phyloP scores from a whole-genome alignment of 2,797 vertebrate species.

The Parambassis ranga region DNA sequence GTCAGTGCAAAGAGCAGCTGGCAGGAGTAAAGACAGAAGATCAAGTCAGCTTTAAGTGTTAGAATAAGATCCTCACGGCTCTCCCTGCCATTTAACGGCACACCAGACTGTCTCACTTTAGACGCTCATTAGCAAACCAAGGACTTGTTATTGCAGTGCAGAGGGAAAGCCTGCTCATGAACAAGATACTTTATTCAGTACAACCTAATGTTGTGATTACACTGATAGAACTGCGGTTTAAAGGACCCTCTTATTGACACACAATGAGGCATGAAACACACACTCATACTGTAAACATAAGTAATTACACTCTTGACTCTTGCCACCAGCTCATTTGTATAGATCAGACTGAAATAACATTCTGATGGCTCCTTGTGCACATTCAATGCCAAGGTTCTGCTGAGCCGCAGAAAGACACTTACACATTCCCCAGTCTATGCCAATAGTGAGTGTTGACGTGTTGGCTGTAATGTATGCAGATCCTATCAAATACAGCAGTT shows the following conservation, averaged over 20 bases:
- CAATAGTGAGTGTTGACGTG: slow-evolving; percentile 58
- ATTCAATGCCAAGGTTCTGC: slow-evolving; percentile 49
- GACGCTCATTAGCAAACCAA: slow-evolving; percentile 65
- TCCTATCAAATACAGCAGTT: slow-evolving; percentile 70
- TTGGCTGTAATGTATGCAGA: slow-evolving; percentile 72
- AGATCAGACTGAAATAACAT: slow-evolving; percentile 31
- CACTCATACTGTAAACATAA: slow-evolving; percentile 44
- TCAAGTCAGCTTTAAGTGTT: slow-evolving; percentile 78
- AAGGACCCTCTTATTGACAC: slow-evolving; percentile 25
- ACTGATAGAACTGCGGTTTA: slow-evolving; percentile 34
- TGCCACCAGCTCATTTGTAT: slow-evolving; percentile 28
- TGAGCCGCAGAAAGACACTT: slow-evolving; percentile 45
- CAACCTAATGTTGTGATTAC: slow-evolving; percentile 32
- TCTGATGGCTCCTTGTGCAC: slow-evolving; percentile 22
- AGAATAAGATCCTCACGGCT: slow-evolving; percentile 79
- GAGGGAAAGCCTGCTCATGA: slow-evolving; percentile 40
- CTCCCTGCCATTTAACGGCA: slow-evolving; percentile 75
- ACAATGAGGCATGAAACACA: slow-evolving; percentile 26
- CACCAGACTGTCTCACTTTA: slow-evolving; percentile 67
- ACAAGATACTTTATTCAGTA: slow-evolving; percentile 43
- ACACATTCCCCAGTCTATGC: slow-evolving; percentile 28
- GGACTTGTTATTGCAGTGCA: slow-evolving; percentile 55
- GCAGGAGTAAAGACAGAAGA: slow-evolving; percentile 77
- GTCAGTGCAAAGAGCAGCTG: slow-evolving; percentile 84
- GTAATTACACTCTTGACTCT: slow-evolving; percentile 30